Evolutionary conservation across 2,888 invertebrate species (phyloP).

Genomic region (Rotaria macrura): DNA sequence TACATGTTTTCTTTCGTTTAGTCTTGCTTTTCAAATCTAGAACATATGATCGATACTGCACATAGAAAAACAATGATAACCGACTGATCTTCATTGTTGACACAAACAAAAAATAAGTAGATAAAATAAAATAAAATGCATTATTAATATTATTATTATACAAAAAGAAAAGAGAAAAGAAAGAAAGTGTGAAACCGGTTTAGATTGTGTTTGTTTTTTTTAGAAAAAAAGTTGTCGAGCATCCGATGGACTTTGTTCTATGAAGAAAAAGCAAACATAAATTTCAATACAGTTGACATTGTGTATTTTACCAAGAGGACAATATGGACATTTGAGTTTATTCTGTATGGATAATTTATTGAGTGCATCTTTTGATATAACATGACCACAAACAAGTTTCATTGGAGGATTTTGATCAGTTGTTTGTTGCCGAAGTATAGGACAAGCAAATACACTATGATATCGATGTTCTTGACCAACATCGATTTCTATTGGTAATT

Average conservation of each 20-base stretch:
- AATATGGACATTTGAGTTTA: conserved; percentile 32
- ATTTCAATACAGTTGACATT: neutral
- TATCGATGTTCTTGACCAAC: conserved; percentile 30
- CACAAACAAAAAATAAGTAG: neutral
- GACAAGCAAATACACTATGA: conserved; percentile 96
- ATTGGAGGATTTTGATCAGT: conserved; percentile 92
- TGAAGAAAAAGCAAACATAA: too few relatives aligned
- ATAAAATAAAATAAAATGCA: neutral
- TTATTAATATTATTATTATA: too few relatives aligned
- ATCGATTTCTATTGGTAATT: conserved; percentile 32
- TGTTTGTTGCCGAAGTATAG: conserved; percentile 88
- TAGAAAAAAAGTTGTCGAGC: conserved; percentile 31
- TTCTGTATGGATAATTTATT: conserved; percentile 66
- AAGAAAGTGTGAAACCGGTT: too few relatives aligned
- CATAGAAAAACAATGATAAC: neutral
- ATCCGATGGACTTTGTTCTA: conserved; percentile 28
- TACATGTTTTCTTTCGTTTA: neutral
- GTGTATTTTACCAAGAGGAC: conserved; percentile 1
- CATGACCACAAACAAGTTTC: conserved; percentile 89
- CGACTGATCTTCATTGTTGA: neutral
- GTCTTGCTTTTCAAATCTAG: too few relatives aligned
- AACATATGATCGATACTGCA: neutral
- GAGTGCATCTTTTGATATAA: conserved; percentile 89
- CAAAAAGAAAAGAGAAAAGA: too few relatives aligned
- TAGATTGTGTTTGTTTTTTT: neutral